Evolutionary conservation across 2,113 vertebrate species (phyloP), one percentile per base, ranked within the genome.

Genomic region (Baryphthengus martii): DNA sequence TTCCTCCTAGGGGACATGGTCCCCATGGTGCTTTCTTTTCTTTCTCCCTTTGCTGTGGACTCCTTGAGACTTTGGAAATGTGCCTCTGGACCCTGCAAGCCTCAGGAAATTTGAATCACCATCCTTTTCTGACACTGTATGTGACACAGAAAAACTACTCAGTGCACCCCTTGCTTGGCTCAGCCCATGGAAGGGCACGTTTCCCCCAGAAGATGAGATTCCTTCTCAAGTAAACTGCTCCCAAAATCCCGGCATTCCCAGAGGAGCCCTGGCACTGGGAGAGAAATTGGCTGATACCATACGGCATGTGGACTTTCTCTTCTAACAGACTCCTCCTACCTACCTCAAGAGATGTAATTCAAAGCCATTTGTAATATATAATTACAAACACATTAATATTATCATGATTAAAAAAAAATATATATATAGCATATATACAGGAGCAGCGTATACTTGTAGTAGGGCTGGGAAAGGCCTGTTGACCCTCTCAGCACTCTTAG

Each of bases 161-260:
- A 58, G 39, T 0, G 11, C 39, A 28, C 39, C 8, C 17, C 20
- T 77, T 44, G 35, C 50, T 67, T 56, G 42, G 42, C 45, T 73
- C 14, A 40, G 77, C 17, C 66, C 35, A 50, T 23, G 24, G 52
- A 44, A 80, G 24, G n/a, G 18, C n/a, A 24, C 0, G 0, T 71
- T 88, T 50, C 13, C 24, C 20, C 31, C 74, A 83, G 45, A 63
- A 74, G 31, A 62, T 9, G 3, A 77, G 7, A 4, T 80, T 77
- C 10, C 11, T 14, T 61, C 53, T 58, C 59, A 56, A 72, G 42
- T 21, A 52, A 76, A 62, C 2, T 0, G 0, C 4, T 9, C 23
- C 33, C 35, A 1, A 77, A 70, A 81, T 49, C 42, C 31, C 5
- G 1, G 17, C 12, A 56, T 66, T 96, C 83, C 49, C 42, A 58